Conservation (phyloP, 1,140 invertebrate species). For the honey bee (Apis mellifera) region DNA sequence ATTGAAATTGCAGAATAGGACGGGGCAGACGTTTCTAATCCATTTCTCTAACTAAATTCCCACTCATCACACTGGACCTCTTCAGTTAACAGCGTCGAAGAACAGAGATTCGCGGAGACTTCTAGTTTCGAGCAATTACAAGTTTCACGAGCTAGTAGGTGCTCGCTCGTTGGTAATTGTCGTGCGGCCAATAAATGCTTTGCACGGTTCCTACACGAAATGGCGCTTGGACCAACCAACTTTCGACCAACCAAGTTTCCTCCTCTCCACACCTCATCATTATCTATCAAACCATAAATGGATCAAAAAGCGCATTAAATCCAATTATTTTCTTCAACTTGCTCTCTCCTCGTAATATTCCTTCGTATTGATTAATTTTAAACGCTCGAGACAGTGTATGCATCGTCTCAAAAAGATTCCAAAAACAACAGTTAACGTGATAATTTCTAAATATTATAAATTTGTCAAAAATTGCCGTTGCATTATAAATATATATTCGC, state of each 20-base stretch:
- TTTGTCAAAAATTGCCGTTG: neutral
- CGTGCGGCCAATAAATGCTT: conserved; percentile 25
- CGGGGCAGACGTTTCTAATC: neutral
- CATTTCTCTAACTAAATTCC: neutral
- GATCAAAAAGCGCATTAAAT: neutral
- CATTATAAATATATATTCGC: neutral
- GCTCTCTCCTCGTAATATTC: neutral
- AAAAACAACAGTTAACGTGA: too few species aligned
- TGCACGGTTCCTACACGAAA: conserved; percentile 33
- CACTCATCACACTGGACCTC: conserved; percentile 17
- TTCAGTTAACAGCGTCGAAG: conserved; percentile 54
- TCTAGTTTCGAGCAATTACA: conserved; percentile 59
- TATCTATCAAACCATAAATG: neutral
- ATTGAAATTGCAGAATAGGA: neutral
- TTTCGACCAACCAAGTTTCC: conserved; percentile 8
- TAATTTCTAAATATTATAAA: too few species aligned
- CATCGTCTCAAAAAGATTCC: too few species aligned
- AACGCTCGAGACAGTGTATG: too few species aligned
- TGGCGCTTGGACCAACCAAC: conserved; percentile 1
- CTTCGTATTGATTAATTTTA: too few species aligned
- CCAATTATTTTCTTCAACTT: neutral
- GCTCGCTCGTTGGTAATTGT: conserved; percentile 41
- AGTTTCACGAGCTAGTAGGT: conserved; percentile 44
- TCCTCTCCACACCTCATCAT: neutral
- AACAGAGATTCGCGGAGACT: conserved; percentile 27